Evolutionary conservation across 2,797 vertebrate genomes (phyloP), one percentile per base, ranked within the genome.

Genomic region (Manis pentadactyla): DNA sequence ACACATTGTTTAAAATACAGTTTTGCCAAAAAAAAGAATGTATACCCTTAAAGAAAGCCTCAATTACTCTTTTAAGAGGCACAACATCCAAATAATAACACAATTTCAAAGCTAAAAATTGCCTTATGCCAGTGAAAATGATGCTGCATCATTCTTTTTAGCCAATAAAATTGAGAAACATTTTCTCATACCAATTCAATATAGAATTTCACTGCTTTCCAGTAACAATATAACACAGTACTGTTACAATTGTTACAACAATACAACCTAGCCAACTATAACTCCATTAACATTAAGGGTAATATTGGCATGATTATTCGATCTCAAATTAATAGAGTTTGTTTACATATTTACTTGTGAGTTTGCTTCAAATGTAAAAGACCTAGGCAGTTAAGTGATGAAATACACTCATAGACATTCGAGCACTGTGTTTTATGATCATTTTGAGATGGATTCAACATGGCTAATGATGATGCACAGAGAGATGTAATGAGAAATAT

Each of bases 371-470:
- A 77, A 69, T 83, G 4, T 84, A 92, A 68, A 74, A 34, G 11
- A 90, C 1, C 6, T 69, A 34, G n/a, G 64, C 17, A 83, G 13
- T 71, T 87, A 95, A 68, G 25, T 15, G 59, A 69, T 13, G 18
- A 73, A 77, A 79, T 83, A 81, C 4, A 37, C 9, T 73, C 25
- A 81, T 29, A 10, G 63, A 74, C 83, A 87, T 31, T 78, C 9
- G 92, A 81, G 12, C 2, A 71, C 39, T 61, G 21, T 55, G 46
- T 25, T 59, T 92, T 69, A 51, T 19, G 18, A 84, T 84, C 39
- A 75, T 59, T 95, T 84, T 90, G 42, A 87, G 77, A 51, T 77
- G 39, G n/a, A 87, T 53, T 85, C 61, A 85, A 81, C 81, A 90
- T 53, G 55, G 34, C 39, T 74, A 94, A 84, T 55, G 71, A 93